Base-by-base conservation (phyloP, 2,888 invertebrate genomes). In the Candidula unifasciata region DNA sequence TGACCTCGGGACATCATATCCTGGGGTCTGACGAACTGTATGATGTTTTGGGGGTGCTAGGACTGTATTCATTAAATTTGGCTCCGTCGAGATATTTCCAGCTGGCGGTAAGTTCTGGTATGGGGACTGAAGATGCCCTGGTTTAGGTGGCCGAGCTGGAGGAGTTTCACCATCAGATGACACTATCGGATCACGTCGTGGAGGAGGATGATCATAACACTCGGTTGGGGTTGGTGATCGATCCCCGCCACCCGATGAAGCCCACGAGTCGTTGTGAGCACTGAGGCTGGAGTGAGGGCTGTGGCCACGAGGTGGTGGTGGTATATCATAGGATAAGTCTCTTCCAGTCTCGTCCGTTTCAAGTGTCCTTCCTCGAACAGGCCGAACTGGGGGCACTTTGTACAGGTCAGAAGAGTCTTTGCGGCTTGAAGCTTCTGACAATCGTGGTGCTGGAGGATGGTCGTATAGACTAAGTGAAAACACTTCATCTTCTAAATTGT, bases 21-120 rank as follows among this genome's bases (percentile, higher is more conserved):
- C 87, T 64, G 84, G 73, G 77, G 80, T n/a, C 83, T 57, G 18
- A 81, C 85, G 24, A 77, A 33, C 13, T 71, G 74, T 13, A 87
- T 86, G 13, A 87, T 86, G 13, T n/a, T 60, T 68, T 30, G 83
- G 83, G 0, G 83, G 71, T 0, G 83, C 78, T 18, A 37, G 27
- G 13, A 83, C 83, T 30, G 69, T 78, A 60, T 71, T 83, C 71
- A 81, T 80, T 21, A 83, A 37, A 30, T 78, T 78, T 21, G 68
- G 16, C 5, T 60, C 82, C 27, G 52, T 52, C 10, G 13, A 37
- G n/a, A 89, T 89, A 82, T 86, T 83, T 1, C 89, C 88, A 76
- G 89, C 88, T 66, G 89, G 87, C 33, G 91, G 92, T n/a, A 92
- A 80, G 83, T 92, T 92, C 87, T 90, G 90, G 80, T 92, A 92